Percentiles rank a stretch among this genome's conserved stretches.
phyloP scores from a whole-genome alignment of 2,113 vertebrate species.

The Riparia riparia region DNA sequence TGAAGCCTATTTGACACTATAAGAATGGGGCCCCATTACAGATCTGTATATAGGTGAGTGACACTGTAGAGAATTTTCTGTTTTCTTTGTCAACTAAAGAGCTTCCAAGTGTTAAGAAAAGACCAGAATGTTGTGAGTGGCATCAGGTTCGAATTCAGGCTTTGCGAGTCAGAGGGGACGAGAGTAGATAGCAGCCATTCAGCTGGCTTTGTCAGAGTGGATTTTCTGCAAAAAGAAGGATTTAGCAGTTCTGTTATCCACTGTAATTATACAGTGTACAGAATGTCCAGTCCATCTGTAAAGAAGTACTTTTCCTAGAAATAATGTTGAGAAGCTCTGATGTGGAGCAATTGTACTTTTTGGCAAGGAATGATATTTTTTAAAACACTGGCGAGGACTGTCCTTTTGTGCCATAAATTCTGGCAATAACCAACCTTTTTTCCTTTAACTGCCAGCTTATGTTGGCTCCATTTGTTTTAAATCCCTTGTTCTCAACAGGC shows the following conservation, averaged over 20 bases:
- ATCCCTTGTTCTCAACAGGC: slow-evolving; percentile 3
- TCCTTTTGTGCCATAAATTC: slow-evolving; percentile 6
- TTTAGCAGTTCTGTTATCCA: neutral
- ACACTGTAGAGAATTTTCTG: neutral
- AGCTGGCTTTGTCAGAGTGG: slow-evolving; percentile 1
- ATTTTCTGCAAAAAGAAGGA: neutral
- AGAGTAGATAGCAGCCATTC: neutral
- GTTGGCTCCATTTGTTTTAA: slow-evolving; percentile 22
- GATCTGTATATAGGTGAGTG: neutral
- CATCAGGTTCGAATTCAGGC: neutral
- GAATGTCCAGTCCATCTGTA: neutral
- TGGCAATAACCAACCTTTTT: slow-evolving; percentile 21
- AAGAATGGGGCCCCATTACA: neutral
- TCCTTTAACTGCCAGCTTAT: slow-evolving; percentile 11
- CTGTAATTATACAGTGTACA: neutral
- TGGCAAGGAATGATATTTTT: neutral
- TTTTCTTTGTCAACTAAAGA: neutral
- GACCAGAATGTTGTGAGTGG: neutral
- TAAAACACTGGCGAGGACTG: neutral
- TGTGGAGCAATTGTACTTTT: neutral
- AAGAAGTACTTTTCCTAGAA: neutral
- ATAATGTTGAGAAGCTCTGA: neutral
- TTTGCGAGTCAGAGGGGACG: neutral
- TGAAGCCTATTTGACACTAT: neutral
- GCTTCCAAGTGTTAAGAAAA: neutral